phyloP scores from a whole-genome alignment of 2,113 vertebrate genomes.

The Gallinago jamesoni region DNA sequence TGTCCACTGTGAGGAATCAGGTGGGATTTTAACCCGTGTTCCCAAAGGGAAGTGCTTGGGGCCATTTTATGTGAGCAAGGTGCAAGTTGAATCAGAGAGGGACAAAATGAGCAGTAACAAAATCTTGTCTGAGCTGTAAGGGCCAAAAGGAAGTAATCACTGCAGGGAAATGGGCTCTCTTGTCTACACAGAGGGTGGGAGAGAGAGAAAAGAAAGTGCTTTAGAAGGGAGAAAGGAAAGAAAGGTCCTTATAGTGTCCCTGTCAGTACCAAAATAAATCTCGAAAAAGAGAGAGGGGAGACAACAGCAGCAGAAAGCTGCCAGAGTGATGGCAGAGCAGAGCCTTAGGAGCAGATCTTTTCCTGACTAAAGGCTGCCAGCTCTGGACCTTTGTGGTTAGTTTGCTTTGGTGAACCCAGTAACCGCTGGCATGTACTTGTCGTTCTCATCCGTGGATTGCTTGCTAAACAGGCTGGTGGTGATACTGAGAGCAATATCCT shows the following conservation, averaged over 20 bases:
- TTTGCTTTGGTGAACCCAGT: constrained; percentile 28
- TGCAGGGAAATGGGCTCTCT: neutral
- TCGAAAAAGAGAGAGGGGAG: neutral
- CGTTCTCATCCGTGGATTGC: neutral
- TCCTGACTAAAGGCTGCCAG: constrained; percentile 18
- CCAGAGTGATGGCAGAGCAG: neutral
- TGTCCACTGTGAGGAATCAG: neutral
- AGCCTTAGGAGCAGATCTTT: neutral
- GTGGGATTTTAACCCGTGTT: neutral
- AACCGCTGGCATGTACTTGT: neutral
- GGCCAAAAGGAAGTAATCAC: constrained; percentile 1
- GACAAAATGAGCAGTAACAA: neutral
- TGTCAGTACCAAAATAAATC: constrained; percentile 27
- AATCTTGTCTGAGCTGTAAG: neutral
- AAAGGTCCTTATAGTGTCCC: neutral
- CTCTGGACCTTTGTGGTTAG: constrained; percentile 14
- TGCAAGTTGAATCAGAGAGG: neutral
- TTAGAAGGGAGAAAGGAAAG: neutral
- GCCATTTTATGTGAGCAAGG: neutral
- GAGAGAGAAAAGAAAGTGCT: neutral
- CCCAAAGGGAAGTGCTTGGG: neutral
- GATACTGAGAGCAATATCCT: constrained; percentile 16
- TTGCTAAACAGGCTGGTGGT: neutral
- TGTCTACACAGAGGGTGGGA: neutral
- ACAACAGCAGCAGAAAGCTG: constrained; percentile 6